Percentiles rank a stretch among this genome's conserved stretches.
Conservation (phyloP, 2,797 vertebrate species). For the Anguilla marmorata region DNA sequence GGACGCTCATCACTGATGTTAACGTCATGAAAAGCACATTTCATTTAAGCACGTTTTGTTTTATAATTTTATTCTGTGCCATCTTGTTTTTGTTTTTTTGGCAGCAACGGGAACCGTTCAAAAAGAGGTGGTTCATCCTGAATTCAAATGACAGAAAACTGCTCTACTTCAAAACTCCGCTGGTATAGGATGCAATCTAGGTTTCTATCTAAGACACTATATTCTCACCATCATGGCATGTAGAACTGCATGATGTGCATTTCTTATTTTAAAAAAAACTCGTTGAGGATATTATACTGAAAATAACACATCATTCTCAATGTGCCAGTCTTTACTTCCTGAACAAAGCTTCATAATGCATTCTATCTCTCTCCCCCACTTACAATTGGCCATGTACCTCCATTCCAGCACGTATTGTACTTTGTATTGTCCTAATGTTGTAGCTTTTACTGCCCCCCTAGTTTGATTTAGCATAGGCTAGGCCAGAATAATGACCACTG, state of each 20-base stretch:
- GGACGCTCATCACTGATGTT: conserved; percentile 54
- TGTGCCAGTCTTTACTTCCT: background rate
- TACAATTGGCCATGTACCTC: background rate
- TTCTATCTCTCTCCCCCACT: background rate
- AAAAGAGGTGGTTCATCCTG: conserved; percentile 86
- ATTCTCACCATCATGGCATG: background rate
- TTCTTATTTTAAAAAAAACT: background rate
- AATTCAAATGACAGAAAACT: conserved; percentile 79
- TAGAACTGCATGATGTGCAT: background rate
- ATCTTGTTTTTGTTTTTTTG: conserved; percentile 49
- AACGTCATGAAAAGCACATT: background rate
- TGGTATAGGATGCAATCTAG: conserved; percentile 69
- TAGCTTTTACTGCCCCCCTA: too few species aligned
- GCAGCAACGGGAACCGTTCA: conserved; percentile 86
- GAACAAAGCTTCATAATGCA: background rate
- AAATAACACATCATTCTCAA: background rate
- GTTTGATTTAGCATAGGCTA: too few species aligned
- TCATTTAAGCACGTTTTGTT: background rate
- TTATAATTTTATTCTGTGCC: background rate
- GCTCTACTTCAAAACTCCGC: conserved; percentile 83
- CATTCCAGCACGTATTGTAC: too few species aligned
- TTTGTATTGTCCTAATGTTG: too few species aligned
- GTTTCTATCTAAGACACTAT: background rate
- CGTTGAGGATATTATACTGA: background rate
- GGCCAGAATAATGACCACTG: too few species aligned